These are phyloP conservation scores for Hyperoplus immaculatus DNA, from an alignment of 2,797 vertebrate genomes.

Conservation along the genomic window DNA sequence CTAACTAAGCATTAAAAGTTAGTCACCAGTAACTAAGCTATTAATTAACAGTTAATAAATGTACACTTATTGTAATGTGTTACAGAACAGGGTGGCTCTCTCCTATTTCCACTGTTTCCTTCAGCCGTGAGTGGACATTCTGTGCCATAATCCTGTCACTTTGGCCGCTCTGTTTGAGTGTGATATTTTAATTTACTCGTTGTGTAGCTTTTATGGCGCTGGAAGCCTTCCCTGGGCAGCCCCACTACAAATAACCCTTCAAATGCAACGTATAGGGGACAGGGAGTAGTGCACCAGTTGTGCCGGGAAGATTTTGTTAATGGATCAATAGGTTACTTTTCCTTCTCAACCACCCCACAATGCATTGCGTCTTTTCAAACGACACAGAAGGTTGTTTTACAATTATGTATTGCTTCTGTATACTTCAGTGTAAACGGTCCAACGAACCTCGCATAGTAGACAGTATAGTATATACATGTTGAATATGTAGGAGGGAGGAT, in stretches of 20 bases:
- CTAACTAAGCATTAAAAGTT: too few species aligned
- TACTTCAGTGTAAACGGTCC: too few species aligned
- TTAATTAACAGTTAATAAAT: too few species aligned
- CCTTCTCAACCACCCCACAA: neutral
- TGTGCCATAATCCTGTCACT: conserved; percentile 76
- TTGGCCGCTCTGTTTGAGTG: conserved; percentile 64
- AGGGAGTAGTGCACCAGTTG: conserved; percentile 15
- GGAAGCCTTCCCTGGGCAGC: conserved; percentile 33
- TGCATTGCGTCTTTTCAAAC: too few species aligned
- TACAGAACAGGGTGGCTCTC: conserved; percentile 32
- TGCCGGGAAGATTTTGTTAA: neutral
- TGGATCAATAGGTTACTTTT: too few species aligned
- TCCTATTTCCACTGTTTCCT: conserved; percentile 55
- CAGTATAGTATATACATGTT: too few species aligned
- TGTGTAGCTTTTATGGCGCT: conserved; percentile 59
- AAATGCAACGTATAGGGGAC: conserved; percentile 37
- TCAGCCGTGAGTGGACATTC: conserved; percentile 67
- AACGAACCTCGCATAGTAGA: too few species aligned
- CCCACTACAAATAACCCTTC: conserved; percentile 41
- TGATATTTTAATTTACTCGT: conserved; percentile 78
- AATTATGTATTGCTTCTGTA: too few species aligned
- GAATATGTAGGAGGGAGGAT: too few species aligned
- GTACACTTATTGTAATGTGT: too few species aligned
- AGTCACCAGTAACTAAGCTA: too few species aligned
- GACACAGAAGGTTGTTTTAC: too few species aligned